Percentiles rank a stretch among this genome's conserved stretches.
Evolutionary conservation across 2,113 vertebrate species (phyloP).

Genomic region (Cisticola juncidis): DNA sequence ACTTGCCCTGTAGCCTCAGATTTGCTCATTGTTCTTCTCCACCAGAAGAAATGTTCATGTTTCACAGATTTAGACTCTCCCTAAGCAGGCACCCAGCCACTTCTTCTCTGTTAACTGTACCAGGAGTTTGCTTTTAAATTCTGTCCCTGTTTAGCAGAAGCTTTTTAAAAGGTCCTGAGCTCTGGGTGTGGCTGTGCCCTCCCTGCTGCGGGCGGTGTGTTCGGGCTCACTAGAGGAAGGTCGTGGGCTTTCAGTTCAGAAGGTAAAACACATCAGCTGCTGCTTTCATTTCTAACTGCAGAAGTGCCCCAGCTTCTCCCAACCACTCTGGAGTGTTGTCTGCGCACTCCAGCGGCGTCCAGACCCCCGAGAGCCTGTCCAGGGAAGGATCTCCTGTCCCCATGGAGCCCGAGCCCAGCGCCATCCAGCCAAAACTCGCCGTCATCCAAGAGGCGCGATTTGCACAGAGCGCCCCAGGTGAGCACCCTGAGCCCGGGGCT

Average conservation of each 20-base stretch:
- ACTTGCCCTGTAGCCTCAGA: neutral
- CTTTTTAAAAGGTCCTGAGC: neutral
- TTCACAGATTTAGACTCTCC: neutral
- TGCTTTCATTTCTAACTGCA: slow-evolving; percentile 67
- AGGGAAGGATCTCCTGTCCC: slow-evolving; percentile 96
- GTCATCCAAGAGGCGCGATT: slow-evolving; percentile 95
- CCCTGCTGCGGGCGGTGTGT: slow-evolving; percentile 26
- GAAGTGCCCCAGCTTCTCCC: slow-evolving; percentile 97
- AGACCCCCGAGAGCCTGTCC: slow-evolving; percentile 96
- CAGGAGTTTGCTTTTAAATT: slow-evolving; percentile 4
- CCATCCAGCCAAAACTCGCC: slow-evolving; percentile 91
- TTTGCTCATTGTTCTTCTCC: slow-evolving; percentile 25
- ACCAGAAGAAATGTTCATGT: slow-evolving; percentile 13
- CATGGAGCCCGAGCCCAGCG: slow-evolving; percentile 84
- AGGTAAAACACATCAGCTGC: slow-evolving; percentile 46
- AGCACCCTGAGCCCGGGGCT: neutral
- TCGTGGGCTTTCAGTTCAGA: neutral
- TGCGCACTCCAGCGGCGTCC: slow-evolving; percentile 94
- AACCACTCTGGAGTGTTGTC: slow-evolving; percentile 94
- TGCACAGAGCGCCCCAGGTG: slow-evolving; percentile 92
- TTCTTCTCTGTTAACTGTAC: neutral
- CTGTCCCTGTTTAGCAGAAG: neutral
- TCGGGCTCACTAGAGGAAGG: neutral
- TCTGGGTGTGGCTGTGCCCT: neutral
- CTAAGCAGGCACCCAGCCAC: slow-evolving; percentile 7